Evolutionary conservation across 2,113 vertebrate species (phyloP), one percentile per base, ranked within the genome.

Genomic region (Nannospalax galili): DNA sequence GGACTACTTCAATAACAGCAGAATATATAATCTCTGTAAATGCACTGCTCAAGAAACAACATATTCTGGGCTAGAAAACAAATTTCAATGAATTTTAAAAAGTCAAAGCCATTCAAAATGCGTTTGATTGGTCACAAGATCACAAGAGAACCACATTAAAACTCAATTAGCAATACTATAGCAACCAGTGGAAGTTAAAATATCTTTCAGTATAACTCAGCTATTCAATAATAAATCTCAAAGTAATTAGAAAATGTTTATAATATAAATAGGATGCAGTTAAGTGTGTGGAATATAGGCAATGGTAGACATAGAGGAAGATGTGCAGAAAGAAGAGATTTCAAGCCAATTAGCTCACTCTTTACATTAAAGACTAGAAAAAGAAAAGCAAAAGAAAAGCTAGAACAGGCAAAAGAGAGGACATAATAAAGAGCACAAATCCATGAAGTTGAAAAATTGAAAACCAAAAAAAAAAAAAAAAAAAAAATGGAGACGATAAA

Each of bases 341-440:
- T 81, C 45, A 78, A 74, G 42, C n/a, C 12, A 84, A 26, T 84
- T 64, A 77, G 37, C 15, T 95, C 28, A 88, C 45, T 56, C 30
- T 84, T 84, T 77, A 72, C 40, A 37, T 52, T 88, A 89, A 86
- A 94, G 32, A 62, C 5, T 45, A 89, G 32, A 92, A 93, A 90
- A 92, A 78, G 40, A 17, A 77, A 88, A 74, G 7, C n/a, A 28
- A 89, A 89, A 91, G 45, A 60, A 87, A n/a, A 75, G 2, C 7
- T 32, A 70, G 87, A 81, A 28, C 65, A 84, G 45, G 32, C 3
- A 91, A 4, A 90, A 81, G 1, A 82, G 69, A 96, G 14, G 14
- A 95, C 90, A 75, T 26, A 82, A 72, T 62, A 84, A 74, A 73
- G n/a, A 60, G 1, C 45, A 95, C 9, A 91, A 92, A 84, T 87